Evolutionary conservation across 2,888 invertebrate genomes (phyloP).

Genomic region (Pyrochroa serraticornis): DNA sequence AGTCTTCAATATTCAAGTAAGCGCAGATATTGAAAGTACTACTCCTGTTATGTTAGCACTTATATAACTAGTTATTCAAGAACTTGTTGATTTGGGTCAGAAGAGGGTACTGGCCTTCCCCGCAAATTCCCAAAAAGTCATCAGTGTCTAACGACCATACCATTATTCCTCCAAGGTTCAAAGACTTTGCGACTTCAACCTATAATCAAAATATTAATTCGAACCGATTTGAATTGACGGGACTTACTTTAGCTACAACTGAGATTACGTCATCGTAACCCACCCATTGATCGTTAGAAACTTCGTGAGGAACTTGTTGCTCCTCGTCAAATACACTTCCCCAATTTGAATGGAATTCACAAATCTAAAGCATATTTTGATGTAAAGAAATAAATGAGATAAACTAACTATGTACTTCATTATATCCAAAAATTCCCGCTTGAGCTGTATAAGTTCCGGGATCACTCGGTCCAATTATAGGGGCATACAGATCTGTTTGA

Average conservation of each 20-base stretch:
- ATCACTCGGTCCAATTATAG: slow-evolving; percentile 62
- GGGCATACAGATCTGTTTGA: slow-evolving; percentile 61
- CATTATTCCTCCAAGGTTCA: slow-evolving; percentile 69
- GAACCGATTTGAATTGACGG: slow-evolving; percentile 18
- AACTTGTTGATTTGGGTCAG: slow-evolving; percentile 62
- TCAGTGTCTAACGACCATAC: slow-evolving; percentile 83
- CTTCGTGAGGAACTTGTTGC: slow-evolving; percentile 69
- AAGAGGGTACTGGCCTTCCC: slow-evolving; percentile 63
- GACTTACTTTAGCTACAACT: slow-evolving; percentile 59
- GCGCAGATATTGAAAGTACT: too few relatives aligned
- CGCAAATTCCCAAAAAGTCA: slow-evolving; percentile 71
- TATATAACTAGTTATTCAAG: too few relatives aligned
- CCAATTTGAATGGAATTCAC: slow-evolving; percentile 59
- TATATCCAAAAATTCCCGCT: slow-evolving; percentile 60
- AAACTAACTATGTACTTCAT: background rate
- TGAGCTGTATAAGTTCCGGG: slow-evolving; percentile 69
- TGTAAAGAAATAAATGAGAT: background rate
- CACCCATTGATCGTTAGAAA: slow-evolving; percentile 68
- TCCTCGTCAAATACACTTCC: slow-evolving; percentile 61
- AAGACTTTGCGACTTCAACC: slow-evolving; percentile 55
- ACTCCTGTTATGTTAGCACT: too few relatives aligned
- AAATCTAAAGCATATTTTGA: slow-evolving; percentile 57
- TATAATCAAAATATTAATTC: slow-evolving; percentile 42
- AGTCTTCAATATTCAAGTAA: too few relatives aligned
- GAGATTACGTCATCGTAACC: slow-evolving; percentile 69